Conservation (phyloP, 2,888 invertebrate species). For the Drosophila eohydei region DNA sequence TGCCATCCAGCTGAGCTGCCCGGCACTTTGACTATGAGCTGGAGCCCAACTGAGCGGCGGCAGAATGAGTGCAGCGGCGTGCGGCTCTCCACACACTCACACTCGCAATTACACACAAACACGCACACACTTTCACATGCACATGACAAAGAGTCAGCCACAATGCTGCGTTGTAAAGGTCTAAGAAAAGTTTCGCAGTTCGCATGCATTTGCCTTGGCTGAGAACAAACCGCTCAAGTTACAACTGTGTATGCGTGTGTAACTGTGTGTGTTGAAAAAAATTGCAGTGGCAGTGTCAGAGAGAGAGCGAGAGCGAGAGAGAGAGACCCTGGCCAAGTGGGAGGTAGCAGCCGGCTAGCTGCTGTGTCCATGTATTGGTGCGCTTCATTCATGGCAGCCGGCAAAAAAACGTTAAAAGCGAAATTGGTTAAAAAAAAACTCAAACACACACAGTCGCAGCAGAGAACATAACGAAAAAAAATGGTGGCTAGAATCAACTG, state of each 20-base stretch:
- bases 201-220: conserved; percentile 58
- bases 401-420: conserved; percentile 80
- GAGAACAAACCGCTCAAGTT: conserved; percentile 60
- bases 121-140: conserved; percentile 19
- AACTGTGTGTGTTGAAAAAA: conserved; percentile 40
- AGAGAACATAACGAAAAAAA: conserved; percentile 51
- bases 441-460: conserved; percentile 7
- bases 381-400: conserved; percentile 79
- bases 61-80: conserved; percentile 67
- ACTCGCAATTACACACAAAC: conserved; percentile 19
- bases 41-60: conserved; percentile 66
- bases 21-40: conserved; percentile 63
- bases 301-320: conserved; percentile 22
- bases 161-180: conserved; percentile 59
- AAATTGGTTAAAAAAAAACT: conserved; percentile 65
- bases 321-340: conserved; percentile 55
- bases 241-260: conserved; percentile 19
- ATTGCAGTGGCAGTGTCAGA: conserved; percentile 50
- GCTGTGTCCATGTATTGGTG: conserved; percentile 51
- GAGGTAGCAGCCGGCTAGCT: conserved; percentile 68
- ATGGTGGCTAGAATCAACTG: conserved; percentile 62
- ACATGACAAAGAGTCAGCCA: conserved; percentile 58
- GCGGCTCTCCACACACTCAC: conserved; percentile 54
- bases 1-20: conserved; percentile 78
- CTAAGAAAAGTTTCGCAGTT: conserved; percentile 66